Conservation (phyloP, 2,797 vertebrate genomes). For the Apogon hyalosoma region DNA sequence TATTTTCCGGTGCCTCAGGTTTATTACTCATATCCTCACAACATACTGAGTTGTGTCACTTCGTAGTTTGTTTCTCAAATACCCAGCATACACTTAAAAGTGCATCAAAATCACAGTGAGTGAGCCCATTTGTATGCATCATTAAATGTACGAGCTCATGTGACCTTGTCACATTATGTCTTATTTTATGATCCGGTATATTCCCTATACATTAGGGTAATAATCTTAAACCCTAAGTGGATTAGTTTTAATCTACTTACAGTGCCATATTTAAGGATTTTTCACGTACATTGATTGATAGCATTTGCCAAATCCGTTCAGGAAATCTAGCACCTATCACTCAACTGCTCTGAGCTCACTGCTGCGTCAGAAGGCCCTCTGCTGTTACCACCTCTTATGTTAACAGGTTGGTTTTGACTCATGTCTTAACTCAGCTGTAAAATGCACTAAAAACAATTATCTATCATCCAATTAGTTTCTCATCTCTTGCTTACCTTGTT, state of each 20-base stretch:
- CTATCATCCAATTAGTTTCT: too few relatives aligned
- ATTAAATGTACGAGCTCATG: background rate
- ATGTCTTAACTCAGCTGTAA: too few relatives aligned
- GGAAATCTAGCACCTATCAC: constrained; percentile 47
- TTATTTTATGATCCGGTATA: constrained; percentile 58
- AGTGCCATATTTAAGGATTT: constrained; percentile 59
- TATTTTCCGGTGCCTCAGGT: background rate
- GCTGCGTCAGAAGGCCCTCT: constrained; percentile 14
- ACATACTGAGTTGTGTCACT: background rate
- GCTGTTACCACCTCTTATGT: too few relatives aligned
- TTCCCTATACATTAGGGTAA: constrained; percentile 73
- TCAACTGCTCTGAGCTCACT: constrained; percentile 29
- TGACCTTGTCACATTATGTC: constrained; percentile 67
- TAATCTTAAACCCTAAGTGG: constrained; percentile 66
- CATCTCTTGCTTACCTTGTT: too few relatives aligned
- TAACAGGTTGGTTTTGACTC: too few relatives aligned
- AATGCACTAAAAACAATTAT: too few relatives aligned
- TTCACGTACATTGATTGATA: constrained; percentile 60
- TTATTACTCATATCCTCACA: background rate
- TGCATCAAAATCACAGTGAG: background rate
- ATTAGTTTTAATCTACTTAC: constrained; percentile 77
- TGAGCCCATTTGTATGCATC: background rate
- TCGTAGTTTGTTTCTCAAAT: background rate
- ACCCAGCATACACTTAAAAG: background rate
- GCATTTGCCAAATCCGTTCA: constrained; percentile 47